Percentiles rank a stretch among this genome's conserved stretches.
Evolutionary conservation across 2,113 vertebrate species (phyloP).

Genomic region (Oncorhynchus keta): DNA sequence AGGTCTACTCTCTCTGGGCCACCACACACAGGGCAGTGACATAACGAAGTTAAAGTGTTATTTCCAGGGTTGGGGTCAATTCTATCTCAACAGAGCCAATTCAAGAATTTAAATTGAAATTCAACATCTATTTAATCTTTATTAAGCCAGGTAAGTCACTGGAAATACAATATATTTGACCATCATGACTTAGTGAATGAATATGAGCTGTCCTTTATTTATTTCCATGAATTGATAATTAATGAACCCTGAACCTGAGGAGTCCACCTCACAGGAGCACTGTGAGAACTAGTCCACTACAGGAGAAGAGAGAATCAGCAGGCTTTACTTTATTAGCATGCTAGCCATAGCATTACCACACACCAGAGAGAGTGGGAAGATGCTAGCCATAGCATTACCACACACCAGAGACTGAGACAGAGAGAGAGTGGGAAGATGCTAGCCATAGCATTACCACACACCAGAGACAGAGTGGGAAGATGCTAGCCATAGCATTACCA

Average conservation of each 20-base stretch:
- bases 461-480: too few relatives aligned
- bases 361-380: too few relatives aligned
- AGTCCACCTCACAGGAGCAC: slow-evolving; percentile 22
- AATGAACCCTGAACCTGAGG: slow-evolving; percentile 64
- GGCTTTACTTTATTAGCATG: not conserved
- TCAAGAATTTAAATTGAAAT: slow-evolving; percentile 42
- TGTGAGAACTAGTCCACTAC: slow-evolving; percentile 29
- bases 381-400: too few relatives aligned
- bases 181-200: slow-evolving; percentile 29
- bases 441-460: too few relatives aligned
- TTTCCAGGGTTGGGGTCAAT: slow-evolving; percentile 26
- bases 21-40: slow-evolving; percentile 29
- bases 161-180: slow-evolving; percentile 28
- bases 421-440: too few relatives aligned
- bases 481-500: too few relatives aligned
- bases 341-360: too few relatives aligned
- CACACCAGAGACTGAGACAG: too few relatives aligned
- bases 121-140: slow-evolving; percentile 45
- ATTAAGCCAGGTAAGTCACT: slow-evolving; percentile 33
- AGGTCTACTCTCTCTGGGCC: too few relatives aligned
- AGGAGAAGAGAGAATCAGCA: slow-evolving; percentile 25
- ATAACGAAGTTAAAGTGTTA: slow-evolving; percentile 15
- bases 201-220: slow-evolving; percentile 53
- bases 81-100: slow-evolving; percentile 27
- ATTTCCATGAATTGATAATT: slow-evolving; percentile 64